Percentiles rank a stretch among this genome's conserved stretches.
phyloP scores from a whole-genome alignment of 2,113 vertebrate genomes.

The Syngnathoides biaculeatus region DNA sequence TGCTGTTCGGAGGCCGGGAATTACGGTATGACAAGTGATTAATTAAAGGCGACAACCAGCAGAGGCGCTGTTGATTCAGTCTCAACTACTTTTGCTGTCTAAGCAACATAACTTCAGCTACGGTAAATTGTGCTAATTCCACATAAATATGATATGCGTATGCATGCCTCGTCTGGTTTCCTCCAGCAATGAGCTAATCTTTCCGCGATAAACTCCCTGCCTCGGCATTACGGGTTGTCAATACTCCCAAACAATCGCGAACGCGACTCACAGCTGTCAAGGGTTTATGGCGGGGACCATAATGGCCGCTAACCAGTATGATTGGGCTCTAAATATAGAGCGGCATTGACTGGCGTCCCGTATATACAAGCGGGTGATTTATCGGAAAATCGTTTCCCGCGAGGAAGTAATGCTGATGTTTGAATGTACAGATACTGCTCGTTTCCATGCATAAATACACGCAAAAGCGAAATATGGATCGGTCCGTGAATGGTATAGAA shows the following conservation, averaged over 20 bases:
- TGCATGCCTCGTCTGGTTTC: neutral
- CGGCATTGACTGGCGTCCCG: constrained; percentile 21
- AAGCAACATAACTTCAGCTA: no score
- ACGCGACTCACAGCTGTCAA: constrained; percentile 49
- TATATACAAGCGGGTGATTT: constrained; percentile 14
- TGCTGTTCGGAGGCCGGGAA: no score
- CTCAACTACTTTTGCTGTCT: no score
- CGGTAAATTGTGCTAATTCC: no score
- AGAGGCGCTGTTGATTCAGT: no score
- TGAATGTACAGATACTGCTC: neutral
- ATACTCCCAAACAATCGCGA: constrained; percentile 45
- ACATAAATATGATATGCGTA: neutral
- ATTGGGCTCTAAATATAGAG: constrained; percentile 50
- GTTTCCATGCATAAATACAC: neutral
- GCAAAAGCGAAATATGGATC: neutral
- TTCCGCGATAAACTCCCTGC: neutral
- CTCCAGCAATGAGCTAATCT: neutral
- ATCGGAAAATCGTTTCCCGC: constrained; percentile 9
- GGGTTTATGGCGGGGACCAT: constrained; percentile 40
- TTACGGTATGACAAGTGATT: no score
- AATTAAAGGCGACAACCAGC: no score
- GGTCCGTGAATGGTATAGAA: neutral
- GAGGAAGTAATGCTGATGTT: neutral
- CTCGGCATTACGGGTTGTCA: constrained; percentile 37
- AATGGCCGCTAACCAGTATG: constrained; percentile 39